Evolutionary conservation across 1,140 invertebrate species (phyloP).

Genomic region (Aphis craccivora): DNA sequence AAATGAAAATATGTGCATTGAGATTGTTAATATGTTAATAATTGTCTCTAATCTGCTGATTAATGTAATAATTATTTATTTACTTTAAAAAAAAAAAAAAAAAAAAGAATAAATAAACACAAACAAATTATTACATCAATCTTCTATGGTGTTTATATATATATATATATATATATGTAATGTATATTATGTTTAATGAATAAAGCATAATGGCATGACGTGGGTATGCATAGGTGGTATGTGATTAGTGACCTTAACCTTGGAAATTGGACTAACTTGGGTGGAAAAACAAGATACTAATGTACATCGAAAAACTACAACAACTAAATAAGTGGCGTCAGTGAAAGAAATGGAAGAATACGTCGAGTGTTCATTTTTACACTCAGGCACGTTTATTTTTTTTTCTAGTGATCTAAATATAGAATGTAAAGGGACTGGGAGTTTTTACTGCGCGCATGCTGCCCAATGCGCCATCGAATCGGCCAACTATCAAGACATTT

Average conservation of each 20-base stretch:
- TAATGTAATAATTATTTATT: conserved; percentile 29
- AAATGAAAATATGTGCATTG: not conserved
- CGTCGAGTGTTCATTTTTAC: conserved; percentile 27
- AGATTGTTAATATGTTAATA: conserved; percentile 32
- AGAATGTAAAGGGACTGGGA: conserved; percentile 32
- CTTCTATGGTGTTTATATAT: not conserved
- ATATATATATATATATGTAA: too few species aligned
- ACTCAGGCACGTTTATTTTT: conserved; percentile 7
- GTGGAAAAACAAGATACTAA: not conserved
- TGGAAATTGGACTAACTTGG: not conserved
- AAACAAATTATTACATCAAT: not conserved
- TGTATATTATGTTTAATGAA: not conserved
- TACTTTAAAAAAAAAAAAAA: conserved; percentile 15
- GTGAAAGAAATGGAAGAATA: conserved; percentile 30
- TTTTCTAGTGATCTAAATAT: conserved; percentile 23
- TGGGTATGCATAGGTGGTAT: not conserved
- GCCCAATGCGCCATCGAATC: conserved; percentile 26
- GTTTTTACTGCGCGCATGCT: conserved; percentile 39
- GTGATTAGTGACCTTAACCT: conserved; percentile 38
- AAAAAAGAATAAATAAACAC: not conserved
- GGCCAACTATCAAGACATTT: not conserved
- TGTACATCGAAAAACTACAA: not conserved
- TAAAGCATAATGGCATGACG: not conserved
- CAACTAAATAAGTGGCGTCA: conserved; percentile 37
- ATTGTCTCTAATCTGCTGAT: not conserved